These are phyloP conservation scores for Sylvilagus bachmani DNA, from an alignment of 2,113 vertebrate species.

Conservation along the genomic window DNA sequence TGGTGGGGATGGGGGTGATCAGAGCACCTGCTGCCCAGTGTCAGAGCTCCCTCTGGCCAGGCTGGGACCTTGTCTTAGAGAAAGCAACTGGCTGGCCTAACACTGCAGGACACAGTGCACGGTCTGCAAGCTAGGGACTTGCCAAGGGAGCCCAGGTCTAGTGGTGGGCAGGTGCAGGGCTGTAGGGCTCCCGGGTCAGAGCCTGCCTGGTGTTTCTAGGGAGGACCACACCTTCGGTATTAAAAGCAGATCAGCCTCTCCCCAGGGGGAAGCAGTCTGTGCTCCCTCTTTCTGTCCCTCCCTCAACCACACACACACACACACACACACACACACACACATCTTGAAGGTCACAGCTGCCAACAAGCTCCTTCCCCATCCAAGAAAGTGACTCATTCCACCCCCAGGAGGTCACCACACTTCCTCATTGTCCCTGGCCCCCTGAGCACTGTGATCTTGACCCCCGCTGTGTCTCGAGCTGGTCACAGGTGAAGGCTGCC, in stretches of 20 bases:
- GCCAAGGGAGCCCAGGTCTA: neutral
- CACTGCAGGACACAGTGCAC: neutral
- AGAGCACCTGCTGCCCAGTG: neutral
- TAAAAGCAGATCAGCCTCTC: constrained; percentile 58
- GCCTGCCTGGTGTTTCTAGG: neutral
- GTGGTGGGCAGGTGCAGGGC: neutral
- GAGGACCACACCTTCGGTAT: constrained; percentile 49
- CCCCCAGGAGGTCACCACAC: neutral
- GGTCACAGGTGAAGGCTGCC: neutral
- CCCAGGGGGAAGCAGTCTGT: constrained; percentile 41
- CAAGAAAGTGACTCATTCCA: neutral
- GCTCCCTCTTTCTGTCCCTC: neutral
- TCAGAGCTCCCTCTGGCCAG: neutral
- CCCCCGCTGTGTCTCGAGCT: neutral
- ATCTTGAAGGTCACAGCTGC: neutral
- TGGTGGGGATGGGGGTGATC: neutral
- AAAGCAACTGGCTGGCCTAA: neutral
- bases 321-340: neutral
- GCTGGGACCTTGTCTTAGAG: neutral
- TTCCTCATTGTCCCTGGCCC: neutral
- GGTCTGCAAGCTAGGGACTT: neutral
- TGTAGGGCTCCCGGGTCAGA: too few species aligned
- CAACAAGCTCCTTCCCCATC: neutral
- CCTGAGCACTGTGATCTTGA: neutral
- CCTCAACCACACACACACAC: neutral